phyloP scores from a whole-genome alignment of 2,113 vertebrate species.

The Triplophysa siluroides region DNA sequence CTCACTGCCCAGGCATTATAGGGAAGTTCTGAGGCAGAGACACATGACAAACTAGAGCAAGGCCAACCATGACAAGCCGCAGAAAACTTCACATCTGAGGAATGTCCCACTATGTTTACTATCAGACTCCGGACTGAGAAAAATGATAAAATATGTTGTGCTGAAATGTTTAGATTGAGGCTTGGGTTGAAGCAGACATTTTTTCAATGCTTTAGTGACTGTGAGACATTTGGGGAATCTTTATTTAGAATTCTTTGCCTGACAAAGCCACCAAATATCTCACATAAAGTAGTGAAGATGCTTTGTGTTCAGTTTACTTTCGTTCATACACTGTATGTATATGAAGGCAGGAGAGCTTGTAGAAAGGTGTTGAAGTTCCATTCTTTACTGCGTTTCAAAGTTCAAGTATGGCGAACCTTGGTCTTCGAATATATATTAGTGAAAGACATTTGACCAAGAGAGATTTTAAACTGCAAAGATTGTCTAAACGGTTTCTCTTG shows the following conservation, averaged over 20 bases:
- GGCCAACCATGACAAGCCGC: neutral
- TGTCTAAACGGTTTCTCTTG: too few species aligned
- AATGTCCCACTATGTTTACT: neutral
- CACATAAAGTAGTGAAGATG: too few species aligned
- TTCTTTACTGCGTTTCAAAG: too few species aligned
- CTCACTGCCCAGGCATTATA: conserved; percentile 23
- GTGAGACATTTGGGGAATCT: neutral
- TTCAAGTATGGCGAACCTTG: too few species aligned
- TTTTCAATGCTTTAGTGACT: neutral
- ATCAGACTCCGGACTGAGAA: neutral
- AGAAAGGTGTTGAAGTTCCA: too few species aligned
- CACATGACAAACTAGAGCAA: neutral
- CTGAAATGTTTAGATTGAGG: neutral
- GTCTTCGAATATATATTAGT: too few species aligned
- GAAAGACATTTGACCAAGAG: too few species aligned
- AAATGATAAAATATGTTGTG: conserved; percentile 5
- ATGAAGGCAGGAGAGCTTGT: too few species aligned
- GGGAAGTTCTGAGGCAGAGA: conserved; percentile 43
- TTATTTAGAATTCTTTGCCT: neutral
- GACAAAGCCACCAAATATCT: neutral
- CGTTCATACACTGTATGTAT: too few species aligned
- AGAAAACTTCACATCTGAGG: conserved; percentile 5
- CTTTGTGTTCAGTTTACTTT: too few species aligned
- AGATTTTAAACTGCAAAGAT: too few species aligned
- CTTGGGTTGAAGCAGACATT: neutral